Evolutionary conservation across 2,113 vertebrate species (phyloP).

Genomic region (Menura novaehollandiae): DNA sequence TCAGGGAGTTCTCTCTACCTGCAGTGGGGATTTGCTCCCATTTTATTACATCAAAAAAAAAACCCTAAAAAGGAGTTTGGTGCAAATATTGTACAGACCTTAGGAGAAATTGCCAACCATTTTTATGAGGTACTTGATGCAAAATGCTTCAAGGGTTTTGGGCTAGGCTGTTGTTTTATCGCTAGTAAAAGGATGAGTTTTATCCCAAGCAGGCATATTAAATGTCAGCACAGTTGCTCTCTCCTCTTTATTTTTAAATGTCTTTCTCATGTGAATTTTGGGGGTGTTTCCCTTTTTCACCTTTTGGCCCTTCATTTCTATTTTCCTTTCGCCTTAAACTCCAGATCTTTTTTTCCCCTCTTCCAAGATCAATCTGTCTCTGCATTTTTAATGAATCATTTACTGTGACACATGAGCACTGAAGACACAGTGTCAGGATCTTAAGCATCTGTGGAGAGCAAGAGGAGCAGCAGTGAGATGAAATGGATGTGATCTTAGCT

Average conservation of each 20-base stretch:
- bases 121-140: not conserved
- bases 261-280: not conserved
- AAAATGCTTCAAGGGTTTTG: not conserved
- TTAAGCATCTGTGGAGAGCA: not conserved
- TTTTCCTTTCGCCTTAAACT: not conserved
- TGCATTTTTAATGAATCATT: conserved; percentile 56
- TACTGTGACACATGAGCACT: conserved; percentile 19
- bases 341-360: not conserved
- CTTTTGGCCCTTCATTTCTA: not conserved
- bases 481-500: conserved; percentile 23
- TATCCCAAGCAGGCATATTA: not conserved
- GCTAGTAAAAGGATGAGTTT: conserved; percentile 10
- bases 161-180: not conserved
- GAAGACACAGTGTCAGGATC: conserved; percentile 25
- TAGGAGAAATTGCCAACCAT: not conserved
- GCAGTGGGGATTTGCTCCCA: not conserved
- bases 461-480: not conserved
- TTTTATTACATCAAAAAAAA: not conserved
- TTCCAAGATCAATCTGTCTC: conserved; percentile 25
- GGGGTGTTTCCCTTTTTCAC: not conserved
- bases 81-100: not conserved
- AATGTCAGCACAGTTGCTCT: not conserved
- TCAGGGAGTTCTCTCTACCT: not conserved
- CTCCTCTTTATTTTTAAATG: not conserved
- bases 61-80: not conserved